Evolutionary conservation across 2,888 invertebrate species (phyloP), one percentile per base, ranked within the genome.

Genomic region (Plusia festucae): DNA sequence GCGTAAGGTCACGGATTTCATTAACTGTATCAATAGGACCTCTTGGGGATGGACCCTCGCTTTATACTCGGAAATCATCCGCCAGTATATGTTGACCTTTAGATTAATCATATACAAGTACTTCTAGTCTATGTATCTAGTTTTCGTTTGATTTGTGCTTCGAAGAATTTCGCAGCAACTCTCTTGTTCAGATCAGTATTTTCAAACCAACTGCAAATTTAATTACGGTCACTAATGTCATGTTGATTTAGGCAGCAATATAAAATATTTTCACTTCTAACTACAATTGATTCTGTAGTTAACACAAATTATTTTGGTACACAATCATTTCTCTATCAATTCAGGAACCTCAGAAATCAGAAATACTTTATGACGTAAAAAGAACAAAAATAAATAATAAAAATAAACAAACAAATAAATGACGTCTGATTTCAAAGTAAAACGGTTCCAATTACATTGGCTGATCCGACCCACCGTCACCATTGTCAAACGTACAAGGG

Each of bases 1-100:
- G 70, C 68, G 74, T 82, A 82, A 86, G 89, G 90, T 90, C 88
- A 87, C 89, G 88, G 88, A 88, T 91, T 91, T 91, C 89, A 91
- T 91, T 91, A 90, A 87, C 82, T 82, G 86, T 87, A 86, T 90
- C 87, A 88, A 88, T 89, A 85, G 86, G 85, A 72, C 76, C 73
- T 86, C 89, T 86, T 89, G 85, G 68, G 68, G 67, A 64, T 44
- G 53, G 76, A 79, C 78, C 82, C 82, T 81, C 70, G 74, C 77
- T 82, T 84, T 83, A 81, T 82, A 71, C 69, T 64, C 68, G 68
- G 62, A 64, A 75, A 76, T 73, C 71, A 61, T 54, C 71, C 73
- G 60, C 88, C 87, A 86, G 74, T 70, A 13, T 79, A 75, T 22
- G 59, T 54, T 78, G 81, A 69, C 62, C 85, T 78, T 68, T 66